Conservation (phyloP, 2,113 vertebrate species). For the Gadus macrocephalus region DNA sequence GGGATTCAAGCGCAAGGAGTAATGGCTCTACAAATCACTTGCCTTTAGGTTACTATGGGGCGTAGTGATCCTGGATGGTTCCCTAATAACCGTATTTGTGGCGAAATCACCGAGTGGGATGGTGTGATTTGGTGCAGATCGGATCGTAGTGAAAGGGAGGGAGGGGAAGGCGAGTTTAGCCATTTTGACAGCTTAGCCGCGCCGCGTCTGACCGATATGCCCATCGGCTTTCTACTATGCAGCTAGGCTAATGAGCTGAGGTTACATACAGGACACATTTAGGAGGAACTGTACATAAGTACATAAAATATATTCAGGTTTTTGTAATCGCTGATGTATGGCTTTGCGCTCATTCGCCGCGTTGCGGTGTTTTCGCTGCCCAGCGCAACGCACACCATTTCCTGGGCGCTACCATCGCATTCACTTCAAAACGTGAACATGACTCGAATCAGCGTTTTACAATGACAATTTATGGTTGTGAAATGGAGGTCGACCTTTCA, state of each 20-base stretch:
- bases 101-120: conserved; percentile 8
- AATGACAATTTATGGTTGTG: no score
- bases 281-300: no score
- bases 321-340: no score
- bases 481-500: no score
- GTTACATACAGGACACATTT: no score
- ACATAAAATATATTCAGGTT: no score
- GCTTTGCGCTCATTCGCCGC: no score
- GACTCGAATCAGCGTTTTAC: no score
- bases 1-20: conserved; percentile 11
- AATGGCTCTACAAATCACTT: conserved; percentile 3
- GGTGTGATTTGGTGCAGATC: conserved; percentile 23
- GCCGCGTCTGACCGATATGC: neutral
- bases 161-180: conserved; percentile 34
- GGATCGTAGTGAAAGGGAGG: conserved; percentile 18
- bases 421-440: no score
- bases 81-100: neutral
- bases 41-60: neutral
- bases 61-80: neutral
- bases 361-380: no score
- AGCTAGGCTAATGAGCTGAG: no score
- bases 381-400: conserved; percentile 37
- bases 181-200: conserved; percentile 63
- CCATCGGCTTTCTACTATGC: no score
- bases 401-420: conserved; percentile 4